Conservation (phyloP, 2,888 invertebrate species). For the Xestia xanthographa region DNA sequence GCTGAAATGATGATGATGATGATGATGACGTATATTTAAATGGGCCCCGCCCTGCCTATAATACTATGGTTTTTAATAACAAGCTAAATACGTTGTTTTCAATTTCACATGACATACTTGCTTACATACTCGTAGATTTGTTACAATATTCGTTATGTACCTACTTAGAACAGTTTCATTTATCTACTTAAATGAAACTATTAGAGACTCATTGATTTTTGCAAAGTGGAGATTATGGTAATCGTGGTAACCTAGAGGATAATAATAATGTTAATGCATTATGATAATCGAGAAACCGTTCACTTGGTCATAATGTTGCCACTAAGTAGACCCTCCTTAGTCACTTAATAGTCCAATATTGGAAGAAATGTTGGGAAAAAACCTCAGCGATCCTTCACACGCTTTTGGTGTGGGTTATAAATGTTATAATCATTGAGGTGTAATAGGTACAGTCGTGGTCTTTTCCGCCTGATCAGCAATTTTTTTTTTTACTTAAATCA, state of each 20-base stretch:
- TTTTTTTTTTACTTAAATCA: too few relatives aligned
- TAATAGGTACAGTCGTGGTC: too few relatives aligned
- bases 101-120: background rate
- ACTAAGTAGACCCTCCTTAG: slow-evolving; percentile 6
- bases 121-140: background rate
- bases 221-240: slow-evolving; percentile 39
- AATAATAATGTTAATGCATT: slow-evolving; percentile 42
- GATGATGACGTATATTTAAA: too few relatives aligned
- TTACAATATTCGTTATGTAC: background rate
- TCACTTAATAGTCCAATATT: background rate
- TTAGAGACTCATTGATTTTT: slow-evolving; percentile 31
- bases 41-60: background rate
- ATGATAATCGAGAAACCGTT: slow-evolving; percentile 43
- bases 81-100: background rate
- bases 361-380: background rate
- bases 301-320: slow-evolving; percentile 27
- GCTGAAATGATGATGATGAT: too few relatives aligned
- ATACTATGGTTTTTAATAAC: background rate
- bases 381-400: background rate
- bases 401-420: background rate
- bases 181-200: slow-evolving; percentile 5
- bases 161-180: too few relatives aligned
- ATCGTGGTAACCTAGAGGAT: slow-evolving; percentile 33
- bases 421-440: background rate
- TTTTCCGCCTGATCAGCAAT: too few relatives aligned